Evolutionary conservation across 2,113 vertebrate species (phyloP).

Genomic region (Tachycineta bicolor): DNA sequence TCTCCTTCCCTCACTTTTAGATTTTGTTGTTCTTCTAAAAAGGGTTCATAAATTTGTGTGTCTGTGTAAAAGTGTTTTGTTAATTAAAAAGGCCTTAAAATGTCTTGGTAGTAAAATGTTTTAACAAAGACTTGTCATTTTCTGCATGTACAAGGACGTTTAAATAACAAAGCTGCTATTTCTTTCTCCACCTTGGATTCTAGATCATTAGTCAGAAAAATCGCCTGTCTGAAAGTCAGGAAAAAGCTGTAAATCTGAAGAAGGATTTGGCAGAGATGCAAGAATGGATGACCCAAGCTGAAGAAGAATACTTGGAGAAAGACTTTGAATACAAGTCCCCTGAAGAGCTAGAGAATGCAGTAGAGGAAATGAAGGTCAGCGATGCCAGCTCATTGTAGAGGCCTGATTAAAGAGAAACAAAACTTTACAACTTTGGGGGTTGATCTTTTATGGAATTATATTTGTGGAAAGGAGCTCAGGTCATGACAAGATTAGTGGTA

Average conservation of each 20-base stretch:
- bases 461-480: not conserved
- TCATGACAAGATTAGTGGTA: not conserved
- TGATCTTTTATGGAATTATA: not conserved
- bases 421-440: not conserved
- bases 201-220: slow-evolving; percentile 89
- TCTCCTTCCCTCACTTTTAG: not conserved
- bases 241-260: slow-evolving; percentile 90
- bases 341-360: slow-evolving; percentile 88
- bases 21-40: not conserved
- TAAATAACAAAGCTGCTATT: not conserved
- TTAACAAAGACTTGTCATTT: not conserved
- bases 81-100: not conserved
- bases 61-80: rapidly evolving
- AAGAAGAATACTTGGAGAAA: slow-evolving; percentile 95
- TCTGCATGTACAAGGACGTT: not conserved
- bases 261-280: slow-evolving; percentile 98
- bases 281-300: slow-evolving; percentile 96
- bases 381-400: not conserved
- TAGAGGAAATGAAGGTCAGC: slow-evolving; percentile 96
- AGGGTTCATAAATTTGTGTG: not conserved
- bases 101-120: not conserved
- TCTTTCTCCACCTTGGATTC: slow-evolving; percentile 39
- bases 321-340: slow-evolving; percentile 98
- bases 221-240: slow-evolving; percentile 85
- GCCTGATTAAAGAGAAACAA: not conserved